Evolutionary conservation across 1,140 invertebrate genomes (phyloP).

Genomic region (Rhysida immarginata): DNA sequence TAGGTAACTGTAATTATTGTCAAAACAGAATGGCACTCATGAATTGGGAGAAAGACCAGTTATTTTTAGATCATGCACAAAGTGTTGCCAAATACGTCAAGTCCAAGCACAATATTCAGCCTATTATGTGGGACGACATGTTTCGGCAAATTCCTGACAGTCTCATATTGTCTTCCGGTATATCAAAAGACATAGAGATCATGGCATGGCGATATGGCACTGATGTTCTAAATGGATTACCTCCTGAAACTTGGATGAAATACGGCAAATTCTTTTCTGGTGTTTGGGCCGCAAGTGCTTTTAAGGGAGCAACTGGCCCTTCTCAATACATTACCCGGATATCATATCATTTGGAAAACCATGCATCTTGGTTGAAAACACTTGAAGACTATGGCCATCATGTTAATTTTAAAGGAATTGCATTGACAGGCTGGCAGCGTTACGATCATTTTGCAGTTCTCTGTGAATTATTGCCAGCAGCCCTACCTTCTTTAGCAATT

Average conservation of each 20-base stretch:
- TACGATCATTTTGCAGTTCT: slow-evolving; percentile 51
- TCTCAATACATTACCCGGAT: slow-evolving; percentile 30
- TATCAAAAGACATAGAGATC: slow-evolving; percentile 32
- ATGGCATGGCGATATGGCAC: slow-evolving; percentile 40
- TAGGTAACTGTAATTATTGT: slow-evolving; percentile 33
- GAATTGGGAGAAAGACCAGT: slow-evolving; percentile 30
- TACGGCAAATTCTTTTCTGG: slow-evolving; percentile 36
- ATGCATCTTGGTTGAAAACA: slow-evolving; percentile 29
- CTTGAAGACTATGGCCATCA: slow-evolving; percentile 20
- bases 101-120: slow-evolving; percentile 36
- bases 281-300: slow-evolving; percentile 43
- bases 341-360: slow-evolving; percentile 33
- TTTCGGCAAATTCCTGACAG: slow-evolving; percentile 28
- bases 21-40: slow-evolving; percentile 28
- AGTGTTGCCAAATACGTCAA: slow-evolving; percentile 31
- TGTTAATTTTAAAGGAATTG: slow-evolving; percentile 30
- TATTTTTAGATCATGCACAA: slow-evolving; percentile 36
- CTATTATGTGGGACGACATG: slow-evolving; percentile 49
- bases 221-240: slow-evolving; percentile 23
- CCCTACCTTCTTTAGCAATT: slow-evolving; percentile 39
- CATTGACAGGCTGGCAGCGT: slow-evolving; percentile 39
- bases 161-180: slow-evolving; percentile 21
- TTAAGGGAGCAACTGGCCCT: slow-evolving; percentile 37
- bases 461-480: slow-evolving; percentile 46
- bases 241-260: slow-evolving; percentile 32